Evolutionary conservation across 1,140 invertebrate species (phyloP), one percentile per base, ranked within the genome.

Genomic region (Tribolium madens): DNA sequence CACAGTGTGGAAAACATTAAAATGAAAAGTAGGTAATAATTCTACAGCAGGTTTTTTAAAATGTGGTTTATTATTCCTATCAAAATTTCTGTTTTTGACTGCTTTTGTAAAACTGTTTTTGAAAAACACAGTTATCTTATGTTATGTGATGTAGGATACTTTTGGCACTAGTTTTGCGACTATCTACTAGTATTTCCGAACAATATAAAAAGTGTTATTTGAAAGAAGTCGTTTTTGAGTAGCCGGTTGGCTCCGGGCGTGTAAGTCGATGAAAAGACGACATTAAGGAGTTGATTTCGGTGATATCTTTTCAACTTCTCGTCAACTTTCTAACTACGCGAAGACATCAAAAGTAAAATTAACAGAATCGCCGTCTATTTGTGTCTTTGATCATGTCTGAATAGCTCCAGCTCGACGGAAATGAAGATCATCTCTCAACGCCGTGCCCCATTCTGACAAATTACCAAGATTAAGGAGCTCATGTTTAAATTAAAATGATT

Each of bases 261-360:
- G 13, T 48, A 75, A 53, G 57, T 75, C 36, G 72, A 78, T 75
- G 77, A 78, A 70, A 64, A 73, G 72, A 64, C 33, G 74, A 76
- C 74, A 64, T 70, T 76, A 64, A 76, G 68, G 52, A 69, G 72
- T 74, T 68, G 77, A 79, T 76, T 79, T 74, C 31, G 72, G 76
- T 75, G 78, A 79, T 76, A 81, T 81, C 78, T 81, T 81, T 81
- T 81, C 78, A 80, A 78, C 53, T 76, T 76, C 80, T 69, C 76
- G 78, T 79, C 76, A 81, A 81, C 76, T 81, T 79, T 76, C 78
- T 73, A 76, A 78, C 78, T 81, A 76, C 33, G 73, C 46, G 64
- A 60, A 77, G 73, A 81, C 80, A 81, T 81, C 80, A 81, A 81
- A 81, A 81, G 80, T 81, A 77, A 79, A 81, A 81, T 81, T 81